Conservation (phyloP, 2,888 invertebrate species). For the Agriopis leucophaearia region DNA sequence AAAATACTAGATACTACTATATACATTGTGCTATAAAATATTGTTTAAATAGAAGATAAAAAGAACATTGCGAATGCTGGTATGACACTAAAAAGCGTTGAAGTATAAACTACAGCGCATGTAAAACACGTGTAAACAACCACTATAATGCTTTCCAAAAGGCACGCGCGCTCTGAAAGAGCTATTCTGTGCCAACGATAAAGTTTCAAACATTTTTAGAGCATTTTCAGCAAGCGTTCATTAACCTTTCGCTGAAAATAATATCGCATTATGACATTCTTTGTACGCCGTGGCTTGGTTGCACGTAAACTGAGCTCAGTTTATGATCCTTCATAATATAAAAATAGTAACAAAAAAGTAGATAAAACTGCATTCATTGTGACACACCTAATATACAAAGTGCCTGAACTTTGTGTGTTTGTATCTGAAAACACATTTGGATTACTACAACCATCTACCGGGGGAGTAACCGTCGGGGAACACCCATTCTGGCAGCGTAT, state of each 20-base stretch:
- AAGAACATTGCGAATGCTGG: not conserved
- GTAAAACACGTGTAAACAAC: slow-evolving; percentile 23
- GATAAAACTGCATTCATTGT: slow-evolving; percentile 25
- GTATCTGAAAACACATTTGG: too few species aligned
- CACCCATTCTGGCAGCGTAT: too few species aligned
- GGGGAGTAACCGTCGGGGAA: too few species aligned
- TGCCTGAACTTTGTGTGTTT: slow-evolving; percentile 2
- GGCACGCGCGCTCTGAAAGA: slow-evolving; percentile 17
- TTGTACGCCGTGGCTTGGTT: slow-evolving; percentile 14
- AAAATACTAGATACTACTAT: too few species aligned
- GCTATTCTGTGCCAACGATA: slow-evolving; percentile 13
- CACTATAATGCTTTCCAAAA: slow-evolving; percentile 10
- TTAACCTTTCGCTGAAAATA: slow-evolving; percentile 36
- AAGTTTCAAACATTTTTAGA: slow-evolving; percentile 28
- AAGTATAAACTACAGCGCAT: slow-evolving; percentile 9
- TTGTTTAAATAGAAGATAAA: not conserved
- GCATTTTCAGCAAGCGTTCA: slow-evolving; percentile 31
- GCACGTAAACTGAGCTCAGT: slow-evolving; percentile 28
- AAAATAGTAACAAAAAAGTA: slow-evolving; percentile 30
- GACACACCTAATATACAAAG: slow-evolving; percentile 25
- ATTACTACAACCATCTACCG: too few species aligned
- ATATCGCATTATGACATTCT: slow-evolving; percentile 29
- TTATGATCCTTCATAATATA: slow-evolving; percentile 18
- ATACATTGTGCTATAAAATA: not conserved
- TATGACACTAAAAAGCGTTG: slow-evolving; percentile 8